Percentiles rank a stretch among this genome's conserved stretches.
Evolutionary conservation across 2,888 invertebrate species (phyloP).

Genomic region (Archips crataeganus): DNA sequence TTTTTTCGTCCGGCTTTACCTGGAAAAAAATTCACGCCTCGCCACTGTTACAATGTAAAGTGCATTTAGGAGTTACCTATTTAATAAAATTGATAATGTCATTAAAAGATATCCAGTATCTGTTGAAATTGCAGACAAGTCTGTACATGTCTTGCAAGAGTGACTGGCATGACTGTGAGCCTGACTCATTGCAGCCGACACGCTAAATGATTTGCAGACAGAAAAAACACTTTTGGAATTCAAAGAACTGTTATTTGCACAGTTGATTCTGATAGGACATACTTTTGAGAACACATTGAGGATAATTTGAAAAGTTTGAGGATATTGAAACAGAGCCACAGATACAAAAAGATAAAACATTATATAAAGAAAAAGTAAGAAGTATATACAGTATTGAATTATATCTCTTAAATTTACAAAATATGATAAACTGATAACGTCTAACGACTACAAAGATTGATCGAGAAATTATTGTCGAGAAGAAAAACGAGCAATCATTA

Average conservation of each 20-base stretch:
- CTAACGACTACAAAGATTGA: neutral
- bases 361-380: neutral
- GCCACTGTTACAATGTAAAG: slow-evolving; percentile 3
- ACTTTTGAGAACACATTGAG: neutral
- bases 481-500: slow-evolving; percentile 1
- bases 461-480: neutral
- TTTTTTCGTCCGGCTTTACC: too few relatives aligned
- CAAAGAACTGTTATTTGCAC: slow-evolving; percentile 31
- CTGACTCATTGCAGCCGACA: slow-evolving; percentile 28
- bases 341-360: neutral
- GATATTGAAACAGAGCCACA: neutral
- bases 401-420: neutral
- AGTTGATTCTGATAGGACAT: slow-evolving; percentile 13
- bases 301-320: neutral
- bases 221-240: slow-evolving; percentile 27
- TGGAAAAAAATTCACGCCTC: too few relatives aligned
- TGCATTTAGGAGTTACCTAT: slow-evolving; percentile 2
- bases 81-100: slow-evolving; percentile 14
- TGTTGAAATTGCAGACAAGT: slow-evolving; percentile 24
- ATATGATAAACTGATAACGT: neutral
- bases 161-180: neutral
- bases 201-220: slow-evolving; percentile 37
- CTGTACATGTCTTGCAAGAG: slow-evolving; percentile 14
- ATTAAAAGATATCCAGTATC: slow-evolving; percentile 25
- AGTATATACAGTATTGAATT: neutral